Evolutionary conservation across 2,888 invertebrate genomes (phyloP), one percentile per base, ranked within the genome.

Genomic region (Philhelius pedissequus): DNA sequence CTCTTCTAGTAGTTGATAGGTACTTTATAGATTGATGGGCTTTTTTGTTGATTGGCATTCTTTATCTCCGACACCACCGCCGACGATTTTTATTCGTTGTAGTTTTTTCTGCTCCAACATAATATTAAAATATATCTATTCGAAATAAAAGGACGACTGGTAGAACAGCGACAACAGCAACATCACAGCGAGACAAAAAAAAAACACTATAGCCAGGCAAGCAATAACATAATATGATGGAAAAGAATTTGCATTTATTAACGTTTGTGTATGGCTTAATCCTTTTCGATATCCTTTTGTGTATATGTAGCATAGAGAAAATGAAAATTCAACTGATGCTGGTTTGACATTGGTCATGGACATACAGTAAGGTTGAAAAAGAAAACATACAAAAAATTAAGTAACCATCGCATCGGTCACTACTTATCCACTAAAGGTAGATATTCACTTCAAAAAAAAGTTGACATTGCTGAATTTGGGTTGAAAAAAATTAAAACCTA

Each of bases 221-320:
- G 68, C 74, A 78, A 66, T 79, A 75, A 68, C 79, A 80, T 54
- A 75, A 75, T 80, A 54, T 80, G 74, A 75, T 80, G 75, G 68
- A 27, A 54, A 74, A 6, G 60, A 75, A 75, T 80, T 80, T 80
- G 52, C 75, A 80, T 80, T 73, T 78, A 80, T 80, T 68, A 75
- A 60, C 50, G 38, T 32, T 48, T 58, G 13, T 58, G 38, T 68
- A n/a, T n/a, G 40, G 45, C 32, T 25, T 9, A 20, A 43, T 43
- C 43, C 27, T 27, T 52, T 60, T 20, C 18, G 13, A 20, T 43
- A 20, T 78, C 58, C 58, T 60, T 73, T 43, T 66, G n/a, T 43
- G 32, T n/a, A 4, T 66, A 18, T 43, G 32, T n/a, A 4, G 22
- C 13, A 20, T 11, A 52, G n/a, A 62, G 32, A 45, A 62, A 9